Evolutionary conservation across 2,113 vertebrate species (phyloP).

Genomic region (Cyrtonyx montezumae): DNA sequence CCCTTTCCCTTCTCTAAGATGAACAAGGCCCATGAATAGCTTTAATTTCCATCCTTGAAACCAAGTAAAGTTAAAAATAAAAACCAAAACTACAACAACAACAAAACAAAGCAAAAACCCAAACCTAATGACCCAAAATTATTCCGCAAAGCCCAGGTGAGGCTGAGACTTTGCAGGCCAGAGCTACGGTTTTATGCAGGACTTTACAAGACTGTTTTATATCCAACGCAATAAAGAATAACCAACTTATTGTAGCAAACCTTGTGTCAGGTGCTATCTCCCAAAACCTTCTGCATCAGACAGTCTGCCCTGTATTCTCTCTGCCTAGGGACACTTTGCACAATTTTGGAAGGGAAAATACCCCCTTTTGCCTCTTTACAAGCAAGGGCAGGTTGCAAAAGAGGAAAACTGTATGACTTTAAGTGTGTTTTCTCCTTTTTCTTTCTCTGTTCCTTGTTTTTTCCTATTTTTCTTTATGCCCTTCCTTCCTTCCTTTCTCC

Average conservation of each 20-base stretch:
- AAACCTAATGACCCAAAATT: neutral
- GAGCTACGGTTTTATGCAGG: constrained; percentile 65
- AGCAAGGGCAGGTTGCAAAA: neutral
- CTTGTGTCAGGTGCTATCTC: constrained; percentile 56
- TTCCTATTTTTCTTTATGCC: accelerated
- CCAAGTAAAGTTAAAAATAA: neutral
- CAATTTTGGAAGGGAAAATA: constrained; percentile 50
- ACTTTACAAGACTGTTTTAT: constrained; percentile 66
- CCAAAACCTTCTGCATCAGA: constrained; percentile 56
- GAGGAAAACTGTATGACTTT: neutral
- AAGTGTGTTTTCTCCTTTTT: accelerated
- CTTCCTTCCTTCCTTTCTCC: accelerated
- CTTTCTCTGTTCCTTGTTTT: accelerated
- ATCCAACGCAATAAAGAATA: constrained; percentile 71
- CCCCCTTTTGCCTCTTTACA: neutral
- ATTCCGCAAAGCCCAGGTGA: constrained; percentile 44
- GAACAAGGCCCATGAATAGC: neutral
- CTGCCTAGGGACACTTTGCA: constrained; percentile 31
- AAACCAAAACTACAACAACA: neutral
- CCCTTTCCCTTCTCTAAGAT: neutral
- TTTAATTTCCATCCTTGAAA: neutral
- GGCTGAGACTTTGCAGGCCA: constrained; percentile 32
- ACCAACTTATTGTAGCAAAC: constrained; percentile 64
- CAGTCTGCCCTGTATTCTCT: constrained; percentile 57
- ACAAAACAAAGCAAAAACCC: neutral